Conservation (phyloP, 35 echinoderm and acorn worm species). For the Heliocidaris tuberculata region DNA sequence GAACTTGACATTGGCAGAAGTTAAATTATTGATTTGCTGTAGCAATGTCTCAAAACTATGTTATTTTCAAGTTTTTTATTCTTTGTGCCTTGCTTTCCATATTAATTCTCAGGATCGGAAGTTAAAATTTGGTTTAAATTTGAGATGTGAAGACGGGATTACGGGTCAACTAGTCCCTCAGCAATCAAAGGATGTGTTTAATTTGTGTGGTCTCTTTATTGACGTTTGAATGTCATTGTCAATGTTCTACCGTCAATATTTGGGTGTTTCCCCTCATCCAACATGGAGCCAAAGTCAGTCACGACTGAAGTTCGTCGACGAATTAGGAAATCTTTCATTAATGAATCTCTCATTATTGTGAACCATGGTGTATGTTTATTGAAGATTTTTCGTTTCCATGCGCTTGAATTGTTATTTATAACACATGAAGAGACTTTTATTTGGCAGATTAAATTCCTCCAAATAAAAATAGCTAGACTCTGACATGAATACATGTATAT, state of each 20-base stretch:
- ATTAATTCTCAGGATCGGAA: too few species aligned
- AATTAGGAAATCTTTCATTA: background rate
- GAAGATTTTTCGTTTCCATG: background rate
- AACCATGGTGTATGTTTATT: background rate
- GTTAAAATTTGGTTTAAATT: background rate
- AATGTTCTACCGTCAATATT: slow-evolving; percentile 2
- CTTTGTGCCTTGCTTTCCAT: too few species aligned
- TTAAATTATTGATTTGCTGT: too few species aligned
- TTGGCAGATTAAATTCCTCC: background rate
- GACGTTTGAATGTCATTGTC: slow-evolving; percentile 2
- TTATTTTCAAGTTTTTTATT: too few species aligned
- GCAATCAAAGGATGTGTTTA: background rate
- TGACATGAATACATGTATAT: background rate
- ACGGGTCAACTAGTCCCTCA: background rate
- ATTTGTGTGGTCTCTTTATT: background rate
- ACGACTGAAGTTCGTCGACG: background rate
- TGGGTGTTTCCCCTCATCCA: background rate
- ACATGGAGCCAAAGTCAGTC: background rate
- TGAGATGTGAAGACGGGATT: background rate
- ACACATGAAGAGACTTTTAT: background rate
- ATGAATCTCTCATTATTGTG: background rate
- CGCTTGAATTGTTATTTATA: background rate
- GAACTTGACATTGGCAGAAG: too few species aligned
- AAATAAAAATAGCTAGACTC: background rate
- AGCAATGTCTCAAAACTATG: too few species aligned